A percentile compares a stretch with the other conserved stretches of the same genome.
phyloP scores from a whole-genome alignment of 2,113 vertebrate species.

The Oxyura jamaicensis region DNA sequence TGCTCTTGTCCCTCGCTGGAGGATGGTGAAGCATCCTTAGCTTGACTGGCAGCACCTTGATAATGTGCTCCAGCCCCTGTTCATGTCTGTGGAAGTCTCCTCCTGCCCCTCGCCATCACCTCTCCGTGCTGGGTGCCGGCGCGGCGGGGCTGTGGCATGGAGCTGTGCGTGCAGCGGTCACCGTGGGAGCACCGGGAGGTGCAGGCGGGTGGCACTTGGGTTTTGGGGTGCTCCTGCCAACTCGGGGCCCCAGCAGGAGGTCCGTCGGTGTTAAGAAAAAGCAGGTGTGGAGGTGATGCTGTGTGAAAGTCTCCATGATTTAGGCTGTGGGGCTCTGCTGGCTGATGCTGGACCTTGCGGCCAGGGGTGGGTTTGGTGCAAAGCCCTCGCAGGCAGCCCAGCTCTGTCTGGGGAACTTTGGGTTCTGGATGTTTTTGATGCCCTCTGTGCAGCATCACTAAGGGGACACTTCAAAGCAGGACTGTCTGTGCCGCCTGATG shows the following conservation, averaged over 20 bases:
- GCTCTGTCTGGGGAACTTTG: background rate
- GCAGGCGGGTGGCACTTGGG: background rate
- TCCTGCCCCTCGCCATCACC: background rate
- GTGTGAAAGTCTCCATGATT: background rate
- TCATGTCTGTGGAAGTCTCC: background rate
- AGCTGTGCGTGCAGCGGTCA: background rate
- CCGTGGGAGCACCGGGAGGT: accelerated
- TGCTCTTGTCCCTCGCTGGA: background rate
- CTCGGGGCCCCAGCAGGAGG: background rate
- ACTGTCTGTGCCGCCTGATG: background rate
- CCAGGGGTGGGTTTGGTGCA: no score
- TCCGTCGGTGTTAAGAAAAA: background rate
- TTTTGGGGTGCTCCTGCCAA: background rate
- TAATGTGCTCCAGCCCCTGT: background rate
- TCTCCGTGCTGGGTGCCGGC: background rate
- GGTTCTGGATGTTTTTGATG: background rate
- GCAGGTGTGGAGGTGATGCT: background rate
- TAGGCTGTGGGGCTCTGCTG: background rate
- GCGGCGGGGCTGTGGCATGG: accelerated
- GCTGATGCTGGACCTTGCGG: no score
- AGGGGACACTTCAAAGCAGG: background rate
- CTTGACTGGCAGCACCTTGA: background rate
- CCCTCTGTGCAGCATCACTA: background rate
- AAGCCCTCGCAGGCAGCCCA: background rate
- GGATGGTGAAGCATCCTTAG: background rate